Base-by-base conservation (phyloP, 2,888 invertebrate genomes). In the Acrocyrtus sp. region DNA sequence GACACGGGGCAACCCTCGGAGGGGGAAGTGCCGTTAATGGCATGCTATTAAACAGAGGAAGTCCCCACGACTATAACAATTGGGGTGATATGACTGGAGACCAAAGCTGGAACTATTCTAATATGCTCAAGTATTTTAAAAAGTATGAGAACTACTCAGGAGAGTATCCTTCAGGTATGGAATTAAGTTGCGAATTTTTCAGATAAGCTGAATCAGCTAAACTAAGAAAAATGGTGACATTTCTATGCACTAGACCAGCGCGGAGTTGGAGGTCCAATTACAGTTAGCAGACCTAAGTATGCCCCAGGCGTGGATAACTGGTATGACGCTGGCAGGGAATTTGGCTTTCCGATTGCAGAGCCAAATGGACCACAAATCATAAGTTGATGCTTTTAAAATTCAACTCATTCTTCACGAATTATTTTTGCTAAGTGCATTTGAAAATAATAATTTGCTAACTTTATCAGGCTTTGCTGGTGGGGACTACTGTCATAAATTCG, bases 71-170 rank as follows among this genome's bases (percentile, higher is more conserved):
- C 39, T 76, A 50, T 21, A 63, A 76, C 34, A 57, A 62, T 19
- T 74, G 73, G 73, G 68, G 73, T 12, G 62, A 57, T 10, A 15
- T 69, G 1, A 69, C 69, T 0, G 53, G 26, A 26, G 69, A 76
- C 29, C 26, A 24, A 1, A 60, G 56, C 12, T 76, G 76, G 76
- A 57, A 15, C 5, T 76, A 76, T 22, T 21, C 1, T 12, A 62
- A 70, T 5, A 15, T 76, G 21, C 39, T 76, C 3, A 47, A 48
- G n/a, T 58, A 57, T 27, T 76, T 76, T 47, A 65, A 62, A 53
- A 54, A 48, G 34, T 26, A 48, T 8, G 76, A 76, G 19, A 45
- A 70, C 41, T 76, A 74, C 34, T n/a, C 41, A 0, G 76, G 76
- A 26, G 17, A 24, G 2, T 65, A 29, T 21, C 47, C 53, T 0